Base-by-base conservation (phyloP, 2,888 invertebrate species). In the Criorhina ranunculi region DNA sequence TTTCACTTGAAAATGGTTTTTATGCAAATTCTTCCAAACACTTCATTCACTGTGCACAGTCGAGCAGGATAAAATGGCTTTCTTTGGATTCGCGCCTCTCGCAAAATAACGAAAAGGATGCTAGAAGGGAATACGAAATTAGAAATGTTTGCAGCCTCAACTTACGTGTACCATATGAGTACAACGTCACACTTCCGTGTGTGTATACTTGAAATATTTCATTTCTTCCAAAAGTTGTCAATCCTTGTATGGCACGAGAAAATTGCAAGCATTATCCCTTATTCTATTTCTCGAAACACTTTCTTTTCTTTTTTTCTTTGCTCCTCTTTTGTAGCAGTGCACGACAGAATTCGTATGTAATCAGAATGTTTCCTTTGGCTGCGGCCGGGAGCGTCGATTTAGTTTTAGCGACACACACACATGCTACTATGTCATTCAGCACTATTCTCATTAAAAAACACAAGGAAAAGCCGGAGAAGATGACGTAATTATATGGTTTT, bases 1-100 rank as follows among this genome's bases (percentile, higher is more conserved):
- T 76, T 81, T 64, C 51, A 59, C 42, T 70, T 17, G 51, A 70
- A 70, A 70, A 76, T 70, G 42, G 64, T 57, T 70, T 76, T 59
- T 76, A 81, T 81, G 81, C 76, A 76, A 81, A 81, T 81, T 76
- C 24, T 49, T 1, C 29, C 59, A 81, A 55, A 70, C 69, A 76
- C 69, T 80, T 62, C 80, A 80, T 80, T 80, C 81, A 11, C 64
- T 59, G 64, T 59, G 55, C 60, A 62, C 69, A 57, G 42, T 19
- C 40, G 64, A 70, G 64, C 29, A 70, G 57, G 57, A 59, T 76
- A 42, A 76, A 81, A 70, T 81, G 64, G 70, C 55, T 76, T 75
- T 81, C 40, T 37, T 46, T 42, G 57, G 59, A 35, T 44, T 76
- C 70, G 69, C 8, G 17, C 42, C 46, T 37, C 5, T 19, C 33